A percentile compares a stretch with the other conserved stretches of the same genome.
These are phyloP conservation scores for Melanaphis sacchari DNA, from an alignment of 1,140 invertebrate species.

Conservation along the genomic window DNA sequence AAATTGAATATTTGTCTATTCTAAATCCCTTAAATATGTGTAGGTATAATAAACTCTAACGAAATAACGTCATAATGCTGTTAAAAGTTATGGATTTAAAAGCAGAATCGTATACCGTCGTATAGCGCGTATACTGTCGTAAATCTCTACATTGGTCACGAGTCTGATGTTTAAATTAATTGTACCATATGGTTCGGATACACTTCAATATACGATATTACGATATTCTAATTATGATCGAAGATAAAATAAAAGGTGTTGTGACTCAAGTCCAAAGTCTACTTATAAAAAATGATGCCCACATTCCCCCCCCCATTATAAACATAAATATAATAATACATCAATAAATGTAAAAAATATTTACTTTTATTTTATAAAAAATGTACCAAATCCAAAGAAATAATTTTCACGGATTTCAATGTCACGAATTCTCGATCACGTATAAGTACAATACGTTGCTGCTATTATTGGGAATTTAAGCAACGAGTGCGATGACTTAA, in stretches of 20 bases:
- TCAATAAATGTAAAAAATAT: background rate
- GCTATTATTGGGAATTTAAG: background rate
- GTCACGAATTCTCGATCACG: background rate
- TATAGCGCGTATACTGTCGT: background rate
- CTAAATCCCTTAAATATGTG: background rate
- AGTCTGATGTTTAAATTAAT: background rate
- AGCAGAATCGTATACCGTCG: background rate
- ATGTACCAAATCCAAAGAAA: background rate
- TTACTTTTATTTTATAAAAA: background rate
- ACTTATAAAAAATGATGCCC: background rate
- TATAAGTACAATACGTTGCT: background rate
- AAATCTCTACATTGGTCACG: background rate
- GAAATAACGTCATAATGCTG: background rate
- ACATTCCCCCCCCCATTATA: too few species aligned
- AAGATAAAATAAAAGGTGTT: background rate
- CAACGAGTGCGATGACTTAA: background rate
- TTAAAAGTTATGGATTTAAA: background rate
- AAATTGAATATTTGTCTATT: background rate
- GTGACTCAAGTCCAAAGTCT: background rate
- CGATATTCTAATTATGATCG: background rate
- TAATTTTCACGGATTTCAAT: background rate
- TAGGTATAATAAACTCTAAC: background rate
- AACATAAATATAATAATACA: background rate
- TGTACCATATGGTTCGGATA: background rate
- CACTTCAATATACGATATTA: background rate